Base-by-base conservation (phyloP, 2,797 vertebrate species). In the Eupleurogrammus muticus region DNA sequence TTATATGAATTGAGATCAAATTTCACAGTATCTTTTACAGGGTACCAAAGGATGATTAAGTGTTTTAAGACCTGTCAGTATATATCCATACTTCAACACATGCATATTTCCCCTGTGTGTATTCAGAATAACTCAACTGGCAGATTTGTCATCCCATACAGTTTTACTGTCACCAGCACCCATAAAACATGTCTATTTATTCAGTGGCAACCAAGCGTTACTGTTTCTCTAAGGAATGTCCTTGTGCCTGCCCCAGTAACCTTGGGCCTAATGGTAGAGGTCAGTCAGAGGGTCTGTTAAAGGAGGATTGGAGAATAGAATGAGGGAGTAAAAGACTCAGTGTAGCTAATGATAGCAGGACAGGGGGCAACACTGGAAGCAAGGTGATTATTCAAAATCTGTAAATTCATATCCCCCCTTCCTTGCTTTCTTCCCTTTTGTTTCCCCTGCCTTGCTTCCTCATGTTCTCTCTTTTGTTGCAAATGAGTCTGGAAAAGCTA, bases 231-330 rank as follows among this genome's bases (percentile, higher is more conserved):
- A 79, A 88, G 80, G 71, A 81, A 80, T 64, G 87, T 85, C 88
- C 87, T 88, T 83, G 86, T 88, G 72, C 78, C 80, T 35, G 32
- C 61, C 77, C 82, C 67, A 57, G 85, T 92, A 87, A 92, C 92
- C 91, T 94, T 93, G 89, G 72, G 77, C 68, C 75, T 90, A 92
- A 93, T 88, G 72, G 82, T 83, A 77, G 83, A 77, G 87, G 87
- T 90, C 84, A 90, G 47, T 82, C 66, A 17, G 50, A 58, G 24
- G 11, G 59, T 35, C 11, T 65, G 75, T 79, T 86, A 83, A 82
- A 47, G 56, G 66, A 79, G 81, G 63, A 80, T 81, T 59, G 72
- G 6, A 84, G 75, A 88, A 82, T 67, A 67, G 73, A 90, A 89
- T 80, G 77, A 65, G 63, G 68, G 70, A 90, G 85, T 89, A 69